Evolutionary conservation across 2,113 vertebrate species (phyloP), one percentile per base, ranked within the genome.

Genomic region (Procavia capensis): DNA sequence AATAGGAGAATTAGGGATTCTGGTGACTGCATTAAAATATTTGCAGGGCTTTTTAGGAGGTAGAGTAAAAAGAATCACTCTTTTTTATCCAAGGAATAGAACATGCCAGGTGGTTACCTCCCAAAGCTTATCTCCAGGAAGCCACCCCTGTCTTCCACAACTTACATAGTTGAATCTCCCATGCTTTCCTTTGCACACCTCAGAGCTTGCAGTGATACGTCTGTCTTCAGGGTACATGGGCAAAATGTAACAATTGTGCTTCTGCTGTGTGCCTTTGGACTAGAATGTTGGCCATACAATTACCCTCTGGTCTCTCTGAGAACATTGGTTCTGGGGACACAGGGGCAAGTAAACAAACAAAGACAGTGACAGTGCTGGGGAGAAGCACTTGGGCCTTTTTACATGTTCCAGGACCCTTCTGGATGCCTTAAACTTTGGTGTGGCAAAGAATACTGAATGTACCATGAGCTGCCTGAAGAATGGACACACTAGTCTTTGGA

Each of bases 1-100:
- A 0, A 34, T 31, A 19, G 59, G 29, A 8, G 50, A 7, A 7
- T 24, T 19, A 0, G 20, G 3, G 39, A 0, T 20, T 5, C 50
- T 4, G 0, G 31, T 20, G 13, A 25, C 50, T 7, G 34, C 39
- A 25, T 14, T 3, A 39, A n/a, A 29, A 31, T 2, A 16, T 6
- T 24, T 14, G 36, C 36, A 50, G 22, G 9, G n/a, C 14, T 3
- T 72, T 72, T 39, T 10, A 41, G 70, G 36, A 41, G 36, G 36
- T 4, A 72, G 64, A 68, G 31, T 16, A 54, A 63, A 63, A 27
- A 29, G 27, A 63, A 29, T 6, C n/a, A 5, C 5, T 29, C 39
- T 39, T 63, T 25, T 3, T 7, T n/a, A 31, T 57, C 78, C 20
- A n/a, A 20, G 6, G 54, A n/a, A 16, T 0, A 63, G 47, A 34